Base-by-base conservation (phyloP, 2,888 invertebrate species). In the Cartodere bifasciata region DNA sequence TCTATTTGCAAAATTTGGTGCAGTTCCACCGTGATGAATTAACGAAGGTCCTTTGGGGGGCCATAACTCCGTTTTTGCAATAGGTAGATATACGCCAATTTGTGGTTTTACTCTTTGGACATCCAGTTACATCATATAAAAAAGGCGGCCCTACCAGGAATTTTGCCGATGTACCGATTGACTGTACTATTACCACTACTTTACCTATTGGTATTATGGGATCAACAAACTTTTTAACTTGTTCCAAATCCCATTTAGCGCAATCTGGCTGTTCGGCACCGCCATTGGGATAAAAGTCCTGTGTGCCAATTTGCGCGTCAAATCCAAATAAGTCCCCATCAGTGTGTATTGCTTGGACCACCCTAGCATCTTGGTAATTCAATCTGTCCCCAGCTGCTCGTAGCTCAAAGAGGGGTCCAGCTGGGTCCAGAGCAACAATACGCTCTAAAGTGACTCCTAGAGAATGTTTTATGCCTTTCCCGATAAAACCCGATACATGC, bases 261-360 rank as follows among this genome's bases (percentile, higher is more conserved):
- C 55, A 55, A 7, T 52, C 53, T 6, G 52, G 50, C 35, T 55
- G 55, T 7, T 38, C 43, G 9, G 34, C 41, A 2, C 54, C 54
- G 4, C 53, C 52, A 41, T 55, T 55, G 4, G 49, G 47, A 28
- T 43, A 54, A 34, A 55, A 53, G 32, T 55, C 54, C 4, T 48
- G 43, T 3, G 52, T 52, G 16, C 55, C 54, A 17, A 41, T 38
- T 11, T 46, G 17, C 3, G 31, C 23, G 5, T 35, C 29, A 23
- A 44, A 47, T 2, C 53, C 54, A 29, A 52, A 48, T 10, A 42
- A 44, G 12, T 46, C 48, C 20, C 46, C 49, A 29, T 54, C 47
- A 1, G 51, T 46, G 31, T 55, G 55, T 5, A 55, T 39, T 4
- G 53, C 48, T 28, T 49, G 44, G 1, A 55, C 55, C 3, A 54